Conservation (phyloP, 35 echinoderm and acorn worm species). For the Holothuria glaberrima region DNA sequence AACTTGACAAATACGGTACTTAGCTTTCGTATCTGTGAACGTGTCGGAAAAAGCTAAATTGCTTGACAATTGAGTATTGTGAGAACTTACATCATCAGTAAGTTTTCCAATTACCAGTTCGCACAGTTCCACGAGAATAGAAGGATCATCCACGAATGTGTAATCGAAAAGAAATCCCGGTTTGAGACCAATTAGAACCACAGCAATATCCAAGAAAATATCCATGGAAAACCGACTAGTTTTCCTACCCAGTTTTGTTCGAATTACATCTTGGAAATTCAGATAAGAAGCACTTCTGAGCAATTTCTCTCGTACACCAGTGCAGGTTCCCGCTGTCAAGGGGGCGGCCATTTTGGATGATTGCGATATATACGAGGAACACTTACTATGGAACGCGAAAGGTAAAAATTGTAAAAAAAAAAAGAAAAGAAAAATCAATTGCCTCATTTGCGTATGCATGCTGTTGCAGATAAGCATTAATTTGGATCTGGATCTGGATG, state of each 20-base stretch:
- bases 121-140: conserved; percentile 19
- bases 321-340: not conserved
- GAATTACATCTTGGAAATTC: not conserved
- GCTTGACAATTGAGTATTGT: not conserved
- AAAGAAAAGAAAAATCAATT: no score
- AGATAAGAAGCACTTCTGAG: not conserved
- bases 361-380: no score
- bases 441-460: no score
- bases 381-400: no score
- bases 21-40: not conserved
- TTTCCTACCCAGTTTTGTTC: not conserved
- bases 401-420: no score
- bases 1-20: not conserved
- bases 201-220: conserved; percentile 29
- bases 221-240: not conserved
- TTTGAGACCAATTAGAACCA: conserved; percentile 29
- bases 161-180: conserved; percentile 39
- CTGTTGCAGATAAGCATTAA: no score
- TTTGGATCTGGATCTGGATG: no score
- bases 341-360: conserved; percentile 32
- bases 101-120: not conserved
- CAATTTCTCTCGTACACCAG: not conserved
- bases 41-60: not conserved
- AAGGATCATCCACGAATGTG: not conserved
- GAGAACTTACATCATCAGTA: not conserved